A percentile compares a stretch with the other conserved stretches of the same genome.
Evolutionary conservation across 2,797 vertebrate species (phyloP).

Genomic region (Pangasius krempfi): DNA sequence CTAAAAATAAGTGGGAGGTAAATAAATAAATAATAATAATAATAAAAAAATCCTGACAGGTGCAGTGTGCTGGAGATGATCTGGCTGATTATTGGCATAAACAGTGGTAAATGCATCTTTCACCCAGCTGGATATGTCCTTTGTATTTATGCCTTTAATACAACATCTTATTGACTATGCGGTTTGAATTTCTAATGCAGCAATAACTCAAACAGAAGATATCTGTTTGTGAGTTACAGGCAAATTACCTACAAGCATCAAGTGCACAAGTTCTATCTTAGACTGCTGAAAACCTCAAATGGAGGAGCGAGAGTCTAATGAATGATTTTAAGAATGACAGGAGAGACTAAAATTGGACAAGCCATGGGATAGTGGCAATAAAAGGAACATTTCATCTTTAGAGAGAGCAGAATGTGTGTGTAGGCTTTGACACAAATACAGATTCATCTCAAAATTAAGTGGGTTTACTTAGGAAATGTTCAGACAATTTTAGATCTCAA

Average conservation of each 20-base stretch:
- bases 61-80: slow-evolving; percentile 53
- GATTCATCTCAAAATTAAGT: not conserved
- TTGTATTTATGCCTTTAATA: slow-evolving; percentile 80
- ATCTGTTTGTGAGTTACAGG: slow-evolving; percentile 72
- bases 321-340: slow-evolving; percentile 69
- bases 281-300: slow-evolving; percentile 41
- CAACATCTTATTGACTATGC: slow-evolving; percentile 73
- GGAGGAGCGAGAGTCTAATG: slow-evolving; percentile 51
- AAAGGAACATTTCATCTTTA: slow-evolving; percentile 50
- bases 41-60: slow-evolving; percentile 36
- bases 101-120: slow-evolving; percentile 67
- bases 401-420: slow-evolving; percentile 20
- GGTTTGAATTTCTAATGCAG: slow-evolving; percentile 67
- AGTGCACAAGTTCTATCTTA: not conserved
- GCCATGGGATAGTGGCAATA: slow-evolving; percentile 57
- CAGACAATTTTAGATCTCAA: slow-evolving; percentile 40
- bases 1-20: slow-evolving; percentile 55
- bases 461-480: slow-evolving; percentile 18
- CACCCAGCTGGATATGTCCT: slow-evolving; percentile 50
- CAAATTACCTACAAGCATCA: slow-evolving; percentile 68
- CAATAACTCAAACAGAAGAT: slow-evolving; percentile 72
- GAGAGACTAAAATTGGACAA: slow-evolving; percentile 54
- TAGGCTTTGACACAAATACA: slow-evolving; percentile 2
- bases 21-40: slow-evolving; percentile 34
- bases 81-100: slow-evolving; percentile 64